Base-by-base conservation (phyloP, 2,888 invertebrate species). In the Drosophila siamana region DNA sequence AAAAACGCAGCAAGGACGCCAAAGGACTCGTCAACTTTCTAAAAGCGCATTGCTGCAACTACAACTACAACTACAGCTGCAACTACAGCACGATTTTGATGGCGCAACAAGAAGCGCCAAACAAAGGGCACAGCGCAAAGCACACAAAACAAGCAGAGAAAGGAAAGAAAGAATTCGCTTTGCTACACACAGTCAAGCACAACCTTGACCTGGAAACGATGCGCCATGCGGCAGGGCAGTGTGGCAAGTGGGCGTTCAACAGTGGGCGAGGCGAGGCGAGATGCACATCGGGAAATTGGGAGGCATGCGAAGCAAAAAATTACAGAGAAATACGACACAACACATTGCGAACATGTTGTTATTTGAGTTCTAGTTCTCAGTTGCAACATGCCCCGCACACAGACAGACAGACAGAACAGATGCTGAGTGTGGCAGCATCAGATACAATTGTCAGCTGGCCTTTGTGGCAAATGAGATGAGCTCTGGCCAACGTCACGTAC, bases 121-220 rank as follows among this genome's bases (percentile, higher is more conserved):
- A 61, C 55, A 59, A 64, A 47, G 28, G 48, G 47, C 26, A 69
- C 24, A 44, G 16, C 47, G 63, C 13, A 52, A 30, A 50, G 44
- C 52, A 33, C 11, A 11, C 4, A 5, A n/a, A 33, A n/a, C 8
- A 2, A 28, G 9, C 3, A 11, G 28, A 28, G 28, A 9, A 28
- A 28, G 28, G 57, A 55, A 15, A 38, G 36, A 48, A 36, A 30
- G 9, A 48, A 54, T 63, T 56, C 46, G 22, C 22, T 65, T 40
- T 50, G 54, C 57, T 57, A 50, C 65, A 57, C 33, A 52, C 47
- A 43, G 76, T 33, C 69, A 75, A 71, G 62, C 65, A 66, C 88
- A 91, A 91, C 91, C 91, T 91, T 91, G 91, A 92, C 91, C 91
- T 91, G 91, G 66, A 92, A 90, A 91, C 60, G 69, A 60, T 89